Evolutionary conservation across 2,113 vertebrate genomes (phyloP).

Genomic region (human (Homo sapiens)): DNA sequence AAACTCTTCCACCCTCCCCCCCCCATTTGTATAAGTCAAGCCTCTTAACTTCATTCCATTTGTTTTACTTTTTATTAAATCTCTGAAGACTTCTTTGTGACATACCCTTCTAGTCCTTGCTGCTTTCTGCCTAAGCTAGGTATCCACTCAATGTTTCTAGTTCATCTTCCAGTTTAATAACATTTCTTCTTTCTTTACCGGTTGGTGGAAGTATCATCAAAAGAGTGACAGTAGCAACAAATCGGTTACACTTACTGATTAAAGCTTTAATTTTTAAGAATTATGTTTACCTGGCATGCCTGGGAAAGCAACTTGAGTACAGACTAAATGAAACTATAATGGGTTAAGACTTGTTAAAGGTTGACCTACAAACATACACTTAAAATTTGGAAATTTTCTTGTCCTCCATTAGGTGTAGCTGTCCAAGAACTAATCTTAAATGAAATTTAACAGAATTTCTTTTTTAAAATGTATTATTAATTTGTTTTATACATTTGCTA

Average conservation of each 20-base stretch:
- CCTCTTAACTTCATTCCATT: not conserved
- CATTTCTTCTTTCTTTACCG: not conserved
- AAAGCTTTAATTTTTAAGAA: constrained; percentile 22
- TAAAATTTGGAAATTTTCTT: constrained; percentile 26
- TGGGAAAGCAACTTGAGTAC: not conserved
- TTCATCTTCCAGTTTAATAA: not conserved
- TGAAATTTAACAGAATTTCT: constrained; percentile 7
- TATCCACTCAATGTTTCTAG: not conserved
- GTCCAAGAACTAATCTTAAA: constrained; percentile 3
- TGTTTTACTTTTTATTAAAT: not conserved
- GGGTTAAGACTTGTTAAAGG: constrained; percentile 22
- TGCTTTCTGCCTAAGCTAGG: not conserved
- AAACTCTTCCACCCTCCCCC: not conserved
- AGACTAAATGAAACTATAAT: not conserved
- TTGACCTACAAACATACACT: not conserved
- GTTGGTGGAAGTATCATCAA: not conserved
- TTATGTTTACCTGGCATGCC: not conserved
- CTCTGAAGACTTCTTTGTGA: not conserved
- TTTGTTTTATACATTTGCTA: not conserved
- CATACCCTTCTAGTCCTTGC: not conserved
- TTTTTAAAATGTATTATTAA: not conserved
- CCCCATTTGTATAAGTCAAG: not conserved
- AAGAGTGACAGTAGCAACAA: constrained; percentile 7
- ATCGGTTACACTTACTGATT: not conserved
- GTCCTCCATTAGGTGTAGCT: not conserved